These are phyloP conservation scores for Oryzias javanicus DNA, from an alignment of 2,113 vertebrate species.

Conservation along the genomic window DNA sequence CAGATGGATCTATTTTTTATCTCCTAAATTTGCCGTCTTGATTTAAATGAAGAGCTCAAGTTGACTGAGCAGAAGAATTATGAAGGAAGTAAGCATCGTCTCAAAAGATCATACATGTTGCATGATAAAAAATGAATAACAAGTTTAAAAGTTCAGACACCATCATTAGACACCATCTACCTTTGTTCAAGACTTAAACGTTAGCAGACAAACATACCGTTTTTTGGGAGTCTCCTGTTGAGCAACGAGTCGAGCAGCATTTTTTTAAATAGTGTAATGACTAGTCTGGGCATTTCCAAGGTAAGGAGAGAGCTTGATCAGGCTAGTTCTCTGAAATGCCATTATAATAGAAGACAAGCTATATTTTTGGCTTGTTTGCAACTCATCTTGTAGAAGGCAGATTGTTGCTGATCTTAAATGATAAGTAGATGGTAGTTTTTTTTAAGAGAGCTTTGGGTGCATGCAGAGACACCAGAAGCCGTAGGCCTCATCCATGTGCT, in stretches of 20 bases:
- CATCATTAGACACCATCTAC: background rate
- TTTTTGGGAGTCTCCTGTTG: too few relatives aligned
- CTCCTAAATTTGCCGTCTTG: too few relatives aligned
- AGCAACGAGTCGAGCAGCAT: too few relatives aligned
- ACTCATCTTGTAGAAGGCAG: background rate
- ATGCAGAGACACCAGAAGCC: constrained; percentile 17
- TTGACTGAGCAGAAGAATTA: background rate
- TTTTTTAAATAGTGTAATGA: too few relatives aligned
- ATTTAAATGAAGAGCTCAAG: too few relatives aligned
- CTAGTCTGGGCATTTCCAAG: too few relatives aligned
- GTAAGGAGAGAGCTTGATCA: too few relatives aligned
- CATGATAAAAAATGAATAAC: background rate
- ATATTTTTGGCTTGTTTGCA: background rate
- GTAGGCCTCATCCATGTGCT: constrained; percentile 1
- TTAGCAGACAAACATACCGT: too few relatives aligned
- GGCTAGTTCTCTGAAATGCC: too few relatives aligned
- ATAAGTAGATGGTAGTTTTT: constrained; percentile 19
- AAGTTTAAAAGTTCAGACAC: background rate
- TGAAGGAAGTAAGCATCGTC: background rate
- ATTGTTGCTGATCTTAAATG: constrained; percentile 6
- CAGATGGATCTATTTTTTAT: too few relatives aligned
- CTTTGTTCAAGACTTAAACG: background rate
- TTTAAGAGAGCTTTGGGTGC: constrained; percentile 38
- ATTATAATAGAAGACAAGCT: background rate
- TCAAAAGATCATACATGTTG: background rate